Evolutionary conservation across 2,888 invertebrate genomes (phyloP).

Genomic region (Pachycephus smyrnensis): DNA sequence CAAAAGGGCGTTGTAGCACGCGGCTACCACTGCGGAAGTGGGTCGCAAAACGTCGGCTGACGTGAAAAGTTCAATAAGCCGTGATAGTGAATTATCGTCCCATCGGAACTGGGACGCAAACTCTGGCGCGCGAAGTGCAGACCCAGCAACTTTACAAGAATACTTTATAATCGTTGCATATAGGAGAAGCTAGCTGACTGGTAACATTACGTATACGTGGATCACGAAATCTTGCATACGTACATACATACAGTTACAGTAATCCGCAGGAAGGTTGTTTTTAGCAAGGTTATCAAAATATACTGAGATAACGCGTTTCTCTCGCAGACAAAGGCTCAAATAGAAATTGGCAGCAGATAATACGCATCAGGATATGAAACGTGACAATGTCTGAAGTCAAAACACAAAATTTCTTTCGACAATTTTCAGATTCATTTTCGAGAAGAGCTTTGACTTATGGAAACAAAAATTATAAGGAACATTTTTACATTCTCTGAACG

Average conservation of each 20-base stretch:
- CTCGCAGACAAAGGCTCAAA: neutral
- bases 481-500: neutral
- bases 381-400: neutral
- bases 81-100: slow-evolving; percentile 41
- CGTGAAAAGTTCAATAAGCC: slow-evolving; percentile 37
- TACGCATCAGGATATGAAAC: neutral
- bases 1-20: neutral
- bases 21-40: slow-evolving; percentile 22
- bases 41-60: slow-evolving; percentile 25
- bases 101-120: slow-evolving; percentile 36
- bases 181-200: neutral
- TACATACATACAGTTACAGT: neutral
- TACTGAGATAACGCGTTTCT: neutral
- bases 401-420: neutral
- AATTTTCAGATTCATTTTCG: neutral
- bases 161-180: neutral
- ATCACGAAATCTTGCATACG: neutral
- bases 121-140: slow-evolving; percentile 4
- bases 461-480: neutral
- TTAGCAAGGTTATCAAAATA: neutral
- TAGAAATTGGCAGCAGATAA: neutral
- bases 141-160: neutral
- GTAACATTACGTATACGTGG: neutral
- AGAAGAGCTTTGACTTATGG: neutral
- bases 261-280: neutral